Evolutionary conservation across 2,797 vertebrate species (phyloP).

Genomic region (Urosaurus nigricauda): DNA sequence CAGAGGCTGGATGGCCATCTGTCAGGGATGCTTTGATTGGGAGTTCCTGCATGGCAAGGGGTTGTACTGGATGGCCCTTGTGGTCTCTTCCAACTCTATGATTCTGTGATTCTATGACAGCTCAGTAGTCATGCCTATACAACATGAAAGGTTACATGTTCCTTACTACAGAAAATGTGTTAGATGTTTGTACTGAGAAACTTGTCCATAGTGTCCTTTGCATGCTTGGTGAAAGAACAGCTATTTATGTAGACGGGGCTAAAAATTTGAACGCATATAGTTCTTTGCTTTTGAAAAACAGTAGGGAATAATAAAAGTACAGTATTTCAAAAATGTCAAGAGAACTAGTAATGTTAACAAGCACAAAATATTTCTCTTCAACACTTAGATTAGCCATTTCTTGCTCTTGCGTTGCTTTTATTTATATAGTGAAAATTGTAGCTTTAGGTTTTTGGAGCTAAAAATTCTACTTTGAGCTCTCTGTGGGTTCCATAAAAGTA

Average conservation of each 20-base stretch:
- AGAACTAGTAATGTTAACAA: slow-evolving; percentile 30
- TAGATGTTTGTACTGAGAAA: slow-evolving; percentile 18
- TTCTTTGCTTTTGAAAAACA: slow-evolving; percentile 3
- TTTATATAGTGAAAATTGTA: slow-evolving; percentile 5
- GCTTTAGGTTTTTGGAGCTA: slow-evolving; percentile 17
- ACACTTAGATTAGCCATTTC: slow-evolving; percentile 1
- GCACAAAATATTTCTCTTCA: background rate
- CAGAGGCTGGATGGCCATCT: too few species aligned
- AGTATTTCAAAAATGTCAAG: slow-evolving; percentile 6
- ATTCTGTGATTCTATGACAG: too few species aligned
- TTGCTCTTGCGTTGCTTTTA: slow-evolving; percentile 31
- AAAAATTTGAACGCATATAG: slow-evolving; percentile 4
- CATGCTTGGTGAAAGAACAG: background rate
- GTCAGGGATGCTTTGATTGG: too few species aligned
- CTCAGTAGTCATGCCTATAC: slow-evolving; percentile 6
- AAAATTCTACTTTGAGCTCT: slow-evolving; percentile 18
- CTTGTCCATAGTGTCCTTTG: background rate
- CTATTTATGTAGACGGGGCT: background rate
- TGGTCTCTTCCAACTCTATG: too few species aligned
- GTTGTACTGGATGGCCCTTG: too few species aligned
- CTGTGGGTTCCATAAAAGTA: background rate
- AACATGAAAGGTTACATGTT: background rate
- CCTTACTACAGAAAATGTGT: slow-evolving; percentile 14
- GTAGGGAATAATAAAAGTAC: slow-evolving; percentile 17
- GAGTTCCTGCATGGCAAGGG: too few species aligned